Evolutionary conservation across 2,113 vertebrate genomes (phyloP), one percentile per base, ranked within the genome.

Genomic region (Mixornis gularis): DNA sequence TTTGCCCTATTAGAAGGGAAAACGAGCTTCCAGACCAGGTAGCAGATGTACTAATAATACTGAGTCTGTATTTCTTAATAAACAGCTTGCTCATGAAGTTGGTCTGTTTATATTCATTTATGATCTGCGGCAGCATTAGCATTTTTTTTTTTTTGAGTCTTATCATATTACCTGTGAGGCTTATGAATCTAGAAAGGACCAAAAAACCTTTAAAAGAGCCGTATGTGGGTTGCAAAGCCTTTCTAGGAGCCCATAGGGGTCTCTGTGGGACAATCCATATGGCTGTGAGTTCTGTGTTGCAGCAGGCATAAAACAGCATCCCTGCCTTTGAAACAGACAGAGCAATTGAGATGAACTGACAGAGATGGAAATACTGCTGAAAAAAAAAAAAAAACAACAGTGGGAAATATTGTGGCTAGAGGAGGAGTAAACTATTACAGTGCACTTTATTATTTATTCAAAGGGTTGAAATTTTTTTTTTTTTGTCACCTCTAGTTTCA

Each of bases 251-350:
- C 95, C 92, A 48, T 89, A 96, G 94, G 80, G 73, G 92, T 96
- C 95, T 95, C 95, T 96, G 89, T 90, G 93, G 90, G 86, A 96
- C 89, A 95, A 91, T 77, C 86, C 95, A 96, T 91, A 87, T 76
- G 46, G 41, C 70, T 81, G 46, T 19, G 51, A 58, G 12, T 69
- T 87, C 62, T 82, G 64, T 51, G 65, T n/a, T 92, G 51, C 70
- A 92, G 88, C 68, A 91, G 44, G 24, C 38, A 94, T 87, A 90
- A 93, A 96, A 58, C 69, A 93, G 62, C 73, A 76, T 93, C 74
- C 34, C 71, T 92, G 58, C 55, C 65, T 93, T 90, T 81, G 62
- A 76, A 96, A 93, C 44, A 84, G 65, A 72, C 62, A 93, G 77
- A 93, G 52, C 38, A 66, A 49, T 55, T 81, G 77, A 89, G 44